Evolutionary conservation across 2,797 vertebrate species (phyloP).

Genomic region (Clarias pachynema): DNA sequence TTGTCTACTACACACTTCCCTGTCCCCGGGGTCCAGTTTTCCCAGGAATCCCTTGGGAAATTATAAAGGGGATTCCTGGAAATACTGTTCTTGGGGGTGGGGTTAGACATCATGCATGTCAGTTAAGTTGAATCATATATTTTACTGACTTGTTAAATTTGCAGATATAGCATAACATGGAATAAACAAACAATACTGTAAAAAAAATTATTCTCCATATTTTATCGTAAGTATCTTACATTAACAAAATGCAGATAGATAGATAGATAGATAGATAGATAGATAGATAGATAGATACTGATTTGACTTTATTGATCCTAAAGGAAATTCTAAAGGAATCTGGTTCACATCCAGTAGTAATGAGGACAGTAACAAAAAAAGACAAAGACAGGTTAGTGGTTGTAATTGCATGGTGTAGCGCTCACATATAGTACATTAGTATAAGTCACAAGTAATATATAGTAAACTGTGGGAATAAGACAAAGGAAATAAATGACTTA

Average conservation of each 20-base stretch:
- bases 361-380: too few relatives aligned
- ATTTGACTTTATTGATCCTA: too few relatives aligned
- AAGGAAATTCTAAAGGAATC: too few relatives aligned
- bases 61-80: conserved; percentile 98
- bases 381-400: too few relatives aligned
- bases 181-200: background rate
- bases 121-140: background rate
- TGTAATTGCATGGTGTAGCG: too few relatives aligned
- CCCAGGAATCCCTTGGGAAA: conserved; percentile 99
- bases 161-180: background rate
- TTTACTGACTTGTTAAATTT: background rate
- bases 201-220: background rate
- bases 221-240: background rate
- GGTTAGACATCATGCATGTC: conserved; percentile 73
- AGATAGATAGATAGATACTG: too few relatives aligned
- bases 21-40: conserved; percentile 99
- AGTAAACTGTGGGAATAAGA: too few relatives aligned
- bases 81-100: conserved; percentile 99
- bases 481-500: too few relatives aligned
- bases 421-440: too few relatives aligned
- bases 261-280: too few relatives aligned
- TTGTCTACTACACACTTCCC: conserved; percentile 65
- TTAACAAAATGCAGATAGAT: background rate
- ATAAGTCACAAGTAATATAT: too few relatives aligned
- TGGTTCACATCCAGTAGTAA: too few relatives aligned